Percentiles rank a stretch among this genome's conserved stretches.
Evolutionary conservation across 1,140 invertebrate genomes (phyloP).

Genomic region (Nasonia vitripennis): DNA sequence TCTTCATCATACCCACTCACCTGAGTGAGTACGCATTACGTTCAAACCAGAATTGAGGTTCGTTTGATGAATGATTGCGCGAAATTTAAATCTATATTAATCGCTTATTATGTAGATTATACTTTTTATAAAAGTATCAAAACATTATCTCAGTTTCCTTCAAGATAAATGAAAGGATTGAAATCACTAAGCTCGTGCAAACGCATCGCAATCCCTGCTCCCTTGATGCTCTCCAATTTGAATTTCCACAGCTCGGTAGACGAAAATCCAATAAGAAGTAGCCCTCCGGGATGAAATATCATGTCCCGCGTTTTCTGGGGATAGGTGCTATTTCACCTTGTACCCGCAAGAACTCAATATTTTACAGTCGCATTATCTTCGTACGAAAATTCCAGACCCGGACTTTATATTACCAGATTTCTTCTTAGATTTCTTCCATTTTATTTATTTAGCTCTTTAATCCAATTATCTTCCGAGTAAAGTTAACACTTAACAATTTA

Average conservation of each 20-base stretch:
- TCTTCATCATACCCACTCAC: slow-evolving; percentile 79
- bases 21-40: slow-evolving; percentile 77
- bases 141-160: background rate
- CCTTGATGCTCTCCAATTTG: slow-evolving; percentile 40
- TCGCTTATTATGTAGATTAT: background rate
- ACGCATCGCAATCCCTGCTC: background rate
- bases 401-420: slow-evolving; percentile 35
- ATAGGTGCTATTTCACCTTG: slow-evolving; percentile 62
- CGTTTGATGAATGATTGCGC: background rate
- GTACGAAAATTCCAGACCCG: slow-evolving; percentile 55
- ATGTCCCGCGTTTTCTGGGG: slow-evolving; percentile 53
- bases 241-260: slow-evolving; percentile 41
- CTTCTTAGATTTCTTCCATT: background rate
- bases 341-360: slow-evolving; percentile 61
- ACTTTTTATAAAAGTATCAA: background rate
- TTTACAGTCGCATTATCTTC: slow-evolving; percentile 62
- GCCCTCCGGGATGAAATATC: slow-evolving; percentile 55
- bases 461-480: background rate
- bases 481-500: background rate
- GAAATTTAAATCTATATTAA: too few species aligned
- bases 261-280: slow-evolving; percentile 57
- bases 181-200: slow-evolving; percentile 10
- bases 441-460: background rate
- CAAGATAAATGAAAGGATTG: background rate
- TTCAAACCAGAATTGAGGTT: background rate